phyloP scores from a whole-genome alignment of 2,797 vertebrate species.

The Allobates femoralis region DNA sequence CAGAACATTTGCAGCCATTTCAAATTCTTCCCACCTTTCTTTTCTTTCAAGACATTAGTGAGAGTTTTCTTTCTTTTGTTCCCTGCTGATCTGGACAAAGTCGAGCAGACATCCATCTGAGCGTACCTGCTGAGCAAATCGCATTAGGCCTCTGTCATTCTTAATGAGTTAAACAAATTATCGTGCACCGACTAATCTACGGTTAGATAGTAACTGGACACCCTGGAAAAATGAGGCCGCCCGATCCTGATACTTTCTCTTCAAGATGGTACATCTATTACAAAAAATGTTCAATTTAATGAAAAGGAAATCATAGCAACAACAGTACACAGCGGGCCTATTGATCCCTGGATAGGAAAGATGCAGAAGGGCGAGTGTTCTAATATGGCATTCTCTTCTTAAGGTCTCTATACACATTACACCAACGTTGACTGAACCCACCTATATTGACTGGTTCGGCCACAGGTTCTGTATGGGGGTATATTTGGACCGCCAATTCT shows the following conservation, averaged over 20 bases:
- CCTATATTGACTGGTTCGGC: too few relatives aligned
- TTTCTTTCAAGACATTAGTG: conserved; percentile 14
- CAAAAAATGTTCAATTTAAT: neutral
- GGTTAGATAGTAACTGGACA: conserved; percentile 26
- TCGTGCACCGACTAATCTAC: conserved; percentile 30
- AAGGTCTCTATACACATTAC: neutral
- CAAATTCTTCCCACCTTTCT: neutral
- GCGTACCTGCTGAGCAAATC: conserved; percentile 43
- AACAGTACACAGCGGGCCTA: neutral
- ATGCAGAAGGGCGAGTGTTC: neutral
- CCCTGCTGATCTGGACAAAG: conserved; percentile 43
- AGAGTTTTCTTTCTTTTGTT: conserved; percentile 18
- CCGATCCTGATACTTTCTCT: neutral
- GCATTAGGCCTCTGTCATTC: conserved; percentile 44
- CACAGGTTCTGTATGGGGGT: too few relatives aligned
- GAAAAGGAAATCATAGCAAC: neutral
- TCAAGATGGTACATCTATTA: neutral
- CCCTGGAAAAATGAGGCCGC: conserved; percentile 7
- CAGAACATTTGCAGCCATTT: neutral
- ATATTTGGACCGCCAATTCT: too few relatives aligned
- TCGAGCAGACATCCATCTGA: conserved; percentile 38
- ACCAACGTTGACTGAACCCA: too few relatives aligned
- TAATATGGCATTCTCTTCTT: neutral
- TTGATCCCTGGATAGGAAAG: neutral
- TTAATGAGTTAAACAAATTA: conserved; percentile 53